Percentiles rank a stretch among this genome's conserved stretches.
phyloP scores from a whole-genome alignment of 2,888 invertebrate genomes.

The Synanthedon vespiformis region DNA sequence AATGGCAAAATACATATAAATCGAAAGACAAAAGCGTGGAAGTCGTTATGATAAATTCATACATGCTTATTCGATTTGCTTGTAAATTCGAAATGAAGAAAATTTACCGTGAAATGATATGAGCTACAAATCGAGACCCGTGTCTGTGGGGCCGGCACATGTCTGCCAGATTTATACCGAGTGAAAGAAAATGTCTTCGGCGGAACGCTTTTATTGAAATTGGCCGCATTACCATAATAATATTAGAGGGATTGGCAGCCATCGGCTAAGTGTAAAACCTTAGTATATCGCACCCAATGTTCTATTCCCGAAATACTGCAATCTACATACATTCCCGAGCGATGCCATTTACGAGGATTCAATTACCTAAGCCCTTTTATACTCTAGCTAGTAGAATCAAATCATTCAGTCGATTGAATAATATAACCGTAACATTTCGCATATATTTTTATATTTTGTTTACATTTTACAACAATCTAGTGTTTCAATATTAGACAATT shows the following conservation, averaged over 20 bases:
- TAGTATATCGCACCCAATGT: constrained; percentile 40
- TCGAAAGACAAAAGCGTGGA: constrained; percentile 5
- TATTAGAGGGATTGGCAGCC: constrained; percentile 66
- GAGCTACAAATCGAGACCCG: constrained; percentile 54
- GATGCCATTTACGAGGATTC: constrained; percentile 48
- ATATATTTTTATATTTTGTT: too few relatives aligned
- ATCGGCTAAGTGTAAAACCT: constrained; percentile 60
- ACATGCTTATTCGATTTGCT: constrained; percentile 23
- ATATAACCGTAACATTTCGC: too few relatives aligned
- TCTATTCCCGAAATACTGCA: constrained; percentile 29
- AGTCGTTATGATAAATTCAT: constrained; percentile 18
- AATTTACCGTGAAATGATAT: constrained; percentile 36
- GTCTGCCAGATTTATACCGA: constrained; percentile 49
- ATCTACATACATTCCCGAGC: constrained; percentile 45
- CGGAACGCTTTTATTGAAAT: constrained; percentile 66
- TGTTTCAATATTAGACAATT: too few relatives aligned
- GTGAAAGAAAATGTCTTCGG: constrained; percentile 48
- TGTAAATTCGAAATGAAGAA: constrained; percentile 30
- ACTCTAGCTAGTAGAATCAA: neutral
- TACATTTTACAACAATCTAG: too few relatives aligned
- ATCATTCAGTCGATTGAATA: neutral
- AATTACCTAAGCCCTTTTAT: constrained; percentile 34
- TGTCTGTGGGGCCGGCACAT: constrained; percentile 42
- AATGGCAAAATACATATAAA: neutral
- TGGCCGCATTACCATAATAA: constrained; percentile 66